Evolutionary conservation across 2,113 vertebrate genomes (phyloP).

Genomic region (Neotragus pygmaeus): DNA sequence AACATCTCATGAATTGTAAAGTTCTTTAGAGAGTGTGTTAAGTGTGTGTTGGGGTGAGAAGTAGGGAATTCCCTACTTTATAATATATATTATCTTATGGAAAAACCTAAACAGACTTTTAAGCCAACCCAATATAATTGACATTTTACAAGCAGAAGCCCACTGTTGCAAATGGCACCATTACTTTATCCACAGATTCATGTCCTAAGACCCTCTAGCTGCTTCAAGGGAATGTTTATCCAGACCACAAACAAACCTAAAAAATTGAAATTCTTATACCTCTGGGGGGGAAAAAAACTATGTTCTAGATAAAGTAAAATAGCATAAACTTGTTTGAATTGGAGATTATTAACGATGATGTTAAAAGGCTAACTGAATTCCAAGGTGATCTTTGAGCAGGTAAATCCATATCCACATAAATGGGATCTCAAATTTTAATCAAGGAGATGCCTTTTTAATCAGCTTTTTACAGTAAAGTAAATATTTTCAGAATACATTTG

Average conservation of each 20-base stretch:
- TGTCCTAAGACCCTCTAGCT: background rate
- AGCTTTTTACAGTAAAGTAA: background rate
- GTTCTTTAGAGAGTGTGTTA: background rate
- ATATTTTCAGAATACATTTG: constrained; percentile 15
- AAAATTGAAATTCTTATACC: background rate
- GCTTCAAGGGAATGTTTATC: background rate
- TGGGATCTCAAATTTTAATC: background rate
- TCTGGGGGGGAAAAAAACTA: background rate
- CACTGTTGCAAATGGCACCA: background rate
- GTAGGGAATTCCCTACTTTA: background rate
- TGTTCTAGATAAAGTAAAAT: background rate
- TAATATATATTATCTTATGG: background rate
- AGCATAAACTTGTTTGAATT: background rate
- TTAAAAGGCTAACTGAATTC: background rate
- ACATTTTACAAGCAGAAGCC: background rate
- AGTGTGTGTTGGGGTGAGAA: rapidly evolving
- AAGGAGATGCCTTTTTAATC: background rate
- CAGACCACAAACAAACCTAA: background rate
- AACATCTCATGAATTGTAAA: background rate
- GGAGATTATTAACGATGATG: background rate
- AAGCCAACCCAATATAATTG: background rate
- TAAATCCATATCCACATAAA: background rate
- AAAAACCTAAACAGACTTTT: background rate
- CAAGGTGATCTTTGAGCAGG: background rate
- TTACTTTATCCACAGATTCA: background rate